phyloP scores from a whole-genome alignment of 2,113 vertebrate species.

The Carettochelys insculpta region DNA sequence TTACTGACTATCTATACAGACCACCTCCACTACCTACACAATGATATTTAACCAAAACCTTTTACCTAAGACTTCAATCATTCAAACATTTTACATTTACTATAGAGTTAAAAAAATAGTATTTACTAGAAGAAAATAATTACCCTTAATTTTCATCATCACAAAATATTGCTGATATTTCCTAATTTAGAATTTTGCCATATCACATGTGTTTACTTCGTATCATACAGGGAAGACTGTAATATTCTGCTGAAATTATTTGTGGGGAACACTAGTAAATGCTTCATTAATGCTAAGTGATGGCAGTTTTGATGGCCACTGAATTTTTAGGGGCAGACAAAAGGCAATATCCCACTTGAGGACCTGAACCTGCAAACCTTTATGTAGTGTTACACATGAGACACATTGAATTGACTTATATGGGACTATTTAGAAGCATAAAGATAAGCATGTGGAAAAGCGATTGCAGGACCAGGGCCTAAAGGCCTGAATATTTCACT shows the following conservation, averaged over 20 bases:
- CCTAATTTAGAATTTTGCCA: background rate
- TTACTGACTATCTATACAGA: background rate
- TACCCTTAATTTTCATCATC: background rate
- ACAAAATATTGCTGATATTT: background rate
- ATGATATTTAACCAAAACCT: background rate
- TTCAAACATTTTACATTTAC: background rate
- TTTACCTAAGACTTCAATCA: background rate
- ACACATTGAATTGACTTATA: background rate
- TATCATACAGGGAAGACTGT: conserved; percentile 32
- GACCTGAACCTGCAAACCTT: background rate
- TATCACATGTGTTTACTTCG: conserved; percentile 38
- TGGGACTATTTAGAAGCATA: background rate
- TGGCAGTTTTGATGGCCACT: conserved; percentile 45
- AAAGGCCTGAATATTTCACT: background rate
- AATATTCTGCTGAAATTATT: conserved; percentile 59
- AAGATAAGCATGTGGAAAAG: conserved; percentile 3
- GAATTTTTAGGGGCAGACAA: background rate
- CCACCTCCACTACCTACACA: background rate
- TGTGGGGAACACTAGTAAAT: conserved; percentile 53
- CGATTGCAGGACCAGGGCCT: background rate
- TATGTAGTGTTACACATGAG: background rate
- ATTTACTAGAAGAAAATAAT: background rate
- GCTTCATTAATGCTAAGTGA: conserved; percentile 45
- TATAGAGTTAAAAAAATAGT: background rate
- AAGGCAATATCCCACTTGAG: background rate